A percentile compares a stretch with the other conserved stretches of the same genome.
Evolutionary conservation across 1,140 invertebrate species (phyloP).

Genomic region (Neodiprion fabricii): DNA sequence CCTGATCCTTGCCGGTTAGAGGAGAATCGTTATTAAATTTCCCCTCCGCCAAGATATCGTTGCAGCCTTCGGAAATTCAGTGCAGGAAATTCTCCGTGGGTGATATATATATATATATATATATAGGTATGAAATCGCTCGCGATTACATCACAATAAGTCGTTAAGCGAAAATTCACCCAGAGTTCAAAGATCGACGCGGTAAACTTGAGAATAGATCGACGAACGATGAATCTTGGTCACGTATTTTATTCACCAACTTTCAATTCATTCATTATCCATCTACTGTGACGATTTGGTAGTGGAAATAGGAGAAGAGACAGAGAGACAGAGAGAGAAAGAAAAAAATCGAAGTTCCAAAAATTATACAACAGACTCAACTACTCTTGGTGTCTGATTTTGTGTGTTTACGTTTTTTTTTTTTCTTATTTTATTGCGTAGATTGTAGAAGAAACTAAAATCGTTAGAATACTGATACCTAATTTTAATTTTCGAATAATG

Average conservation of each 20-base stretch:
- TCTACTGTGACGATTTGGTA: background rate
- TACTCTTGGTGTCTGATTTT: no score
- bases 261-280: background rate
- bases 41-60: background rate
- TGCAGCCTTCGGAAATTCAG: background rate
- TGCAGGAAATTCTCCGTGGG: background rate
- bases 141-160: background rate
- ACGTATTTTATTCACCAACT: background rate
- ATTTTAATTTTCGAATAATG: no score
- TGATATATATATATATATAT: no score
- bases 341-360: no score
- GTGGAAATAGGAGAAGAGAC: no score
- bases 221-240: no score
- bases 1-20: background rate
- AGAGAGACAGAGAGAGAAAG: no score
- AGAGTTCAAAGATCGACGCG: background rate
- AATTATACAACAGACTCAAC: no score
- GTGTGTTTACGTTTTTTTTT: no score
- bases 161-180: background rate
- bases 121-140: background rate
- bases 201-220: background rate
- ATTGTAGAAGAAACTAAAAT: no score
- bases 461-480: no score
- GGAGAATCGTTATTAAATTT: conserved; percentile 1
- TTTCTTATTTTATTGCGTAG: no score